These are phyloP conservation scores for Cacoxenus indagator DNA, from an alignment of 2,888 invertebrate genomes.

Conservation along the genomic window DNA sequence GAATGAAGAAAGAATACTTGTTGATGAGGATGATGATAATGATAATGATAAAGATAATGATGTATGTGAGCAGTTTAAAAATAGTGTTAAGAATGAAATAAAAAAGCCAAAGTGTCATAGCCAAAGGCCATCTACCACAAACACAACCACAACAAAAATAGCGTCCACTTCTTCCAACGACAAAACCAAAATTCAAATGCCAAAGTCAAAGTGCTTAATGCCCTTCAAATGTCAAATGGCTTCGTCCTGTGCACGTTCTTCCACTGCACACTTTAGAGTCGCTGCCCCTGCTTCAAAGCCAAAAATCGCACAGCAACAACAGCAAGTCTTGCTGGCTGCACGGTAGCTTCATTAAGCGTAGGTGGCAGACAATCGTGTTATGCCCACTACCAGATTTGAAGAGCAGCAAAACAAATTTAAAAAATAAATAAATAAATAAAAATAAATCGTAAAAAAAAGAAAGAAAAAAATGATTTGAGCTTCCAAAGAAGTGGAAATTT, in stretches of 20 bases:
- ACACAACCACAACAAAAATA: too few relatives aligned
- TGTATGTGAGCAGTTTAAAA: neutral
- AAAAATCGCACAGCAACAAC: conserved; percentile 24
- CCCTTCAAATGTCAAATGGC: too few relatives aligned
- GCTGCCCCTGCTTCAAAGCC: conserved; percentile 26
- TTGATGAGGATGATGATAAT: conserved; percentile 24
- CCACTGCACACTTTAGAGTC: conserved; percentile 19
- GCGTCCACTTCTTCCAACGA: too few relatives aligned
- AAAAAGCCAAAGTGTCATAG: too few relatives aligned
- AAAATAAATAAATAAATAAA: conserved; percentile 17
- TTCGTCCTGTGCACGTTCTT: neutral
- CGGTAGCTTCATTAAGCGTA: conserved; percentile 60
- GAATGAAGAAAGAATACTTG: neutral
- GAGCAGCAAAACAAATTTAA: conserved; percentile 3
- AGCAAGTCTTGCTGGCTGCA: conserved; percentile 40
- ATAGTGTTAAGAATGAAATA: too few relatives aligned
- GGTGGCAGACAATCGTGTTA: neutral
- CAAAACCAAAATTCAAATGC: too few relatives aligned
- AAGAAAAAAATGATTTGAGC: conserved; percentile 4
- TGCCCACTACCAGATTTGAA: neutral
- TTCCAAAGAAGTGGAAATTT: conserved; percentile 11
- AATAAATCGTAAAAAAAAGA: conserved; percentile 22
- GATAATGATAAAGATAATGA: neutral
- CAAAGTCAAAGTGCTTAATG: too few relatives aligned
- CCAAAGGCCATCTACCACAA: neutral